Conservation (phyloP, 2,113 vertebrate genomes). For the Lota lota region DNA sequence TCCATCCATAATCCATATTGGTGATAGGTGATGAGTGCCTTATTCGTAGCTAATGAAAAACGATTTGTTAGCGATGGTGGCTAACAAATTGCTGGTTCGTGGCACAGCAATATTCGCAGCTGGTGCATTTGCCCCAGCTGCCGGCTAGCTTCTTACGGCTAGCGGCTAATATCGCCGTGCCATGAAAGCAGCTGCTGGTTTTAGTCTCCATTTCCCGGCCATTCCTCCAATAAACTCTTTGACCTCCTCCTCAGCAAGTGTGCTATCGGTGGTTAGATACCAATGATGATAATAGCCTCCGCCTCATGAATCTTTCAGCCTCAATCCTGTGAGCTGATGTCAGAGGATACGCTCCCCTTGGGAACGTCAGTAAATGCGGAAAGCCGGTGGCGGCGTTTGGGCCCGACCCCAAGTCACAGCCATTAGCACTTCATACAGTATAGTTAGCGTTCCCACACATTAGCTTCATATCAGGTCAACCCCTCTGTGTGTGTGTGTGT, state of each 20-base stretch:
- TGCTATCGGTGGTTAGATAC: slow-evolving; percentile 9
- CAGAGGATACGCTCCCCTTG: slow-evolving; percentile 33
- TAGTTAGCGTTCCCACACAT: slow-evolving; percentile 14
- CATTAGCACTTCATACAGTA: slow-evolving; percentile 31
- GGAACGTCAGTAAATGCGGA: slow-evolving; percentile 45
- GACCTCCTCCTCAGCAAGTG: slow-evolving; percentile 16
- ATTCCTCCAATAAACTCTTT: slow-evolving; percentile 17
- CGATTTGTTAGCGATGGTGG: too few species aligned
- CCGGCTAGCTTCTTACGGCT: too few species aligned
- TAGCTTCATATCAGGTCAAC: slow-evolving; percentile 25
- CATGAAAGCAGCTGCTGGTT: not conserved
- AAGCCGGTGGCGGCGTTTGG: slow-evolving; percentile 17
- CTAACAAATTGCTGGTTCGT: too few species aligned
- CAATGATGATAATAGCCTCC: slow-evolving; percentile 54
- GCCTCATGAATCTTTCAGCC: slow-evolving; percentile 65
- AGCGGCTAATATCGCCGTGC: not conserved
- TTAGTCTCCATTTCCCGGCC: not conserved
- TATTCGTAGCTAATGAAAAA: too few species aligned
- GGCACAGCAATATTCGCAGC: too few species aligned
- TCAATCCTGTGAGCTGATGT: slow-evolving; percentile 47
- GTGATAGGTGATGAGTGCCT: too few species aligned
- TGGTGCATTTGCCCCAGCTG: too few species aligned
- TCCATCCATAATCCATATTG: too few species aligned
- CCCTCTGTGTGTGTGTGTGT: not conserved
- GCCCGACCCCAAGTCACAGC: slow-evolving; percentile 28